phyloP scores from a whole-genome alignment of 2,113 vertebrate species.

The Cinclus mexicanus region DNA sequence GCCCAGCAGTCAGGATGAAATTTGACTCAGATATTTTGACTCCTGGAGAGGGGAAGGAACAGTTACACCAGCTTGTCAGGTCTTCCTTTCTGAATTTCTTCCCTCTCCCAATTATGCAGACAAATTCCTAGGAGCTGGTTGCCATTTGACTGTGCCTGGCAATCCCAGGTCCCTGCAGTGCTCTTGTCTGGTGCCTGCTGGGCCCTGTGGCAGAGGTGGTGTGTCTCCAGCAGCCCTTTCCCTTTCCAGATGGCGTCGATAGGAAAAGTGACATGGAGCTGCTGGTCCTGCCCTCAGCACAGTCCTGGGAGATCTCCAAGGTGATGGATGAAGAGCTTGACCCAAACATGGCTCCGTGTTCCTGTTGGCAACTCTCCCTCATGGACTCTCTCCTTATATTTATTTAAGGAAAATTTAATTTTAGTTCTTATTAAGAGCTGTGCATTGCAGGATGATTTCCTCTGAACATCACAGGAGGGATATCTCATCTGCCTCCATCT shows the following conservation, averaged over 20 bases:
- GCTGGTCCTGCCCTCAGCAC: neutral
- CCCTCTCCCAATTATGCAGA: neutral
- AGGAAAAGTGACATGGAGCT: neutral
- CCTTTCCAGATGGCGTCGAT: slow-evolving; percentile 55
- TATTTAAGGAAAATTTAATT: slow-evolving; percentile 46
- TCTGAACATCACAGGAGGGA: neutral
- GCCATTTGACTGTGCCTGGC: neutral
- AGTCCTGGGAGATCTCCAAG: neutral
- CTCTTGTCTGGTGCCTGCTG: neutral
- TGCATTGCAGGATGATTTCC: neutral
- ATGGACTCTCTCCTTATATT: slow-evolving; percentile 17
- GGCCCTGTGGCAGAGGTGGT: neutral
- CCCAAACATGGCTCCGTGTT: fast-evolving
- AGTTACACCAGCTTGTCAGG: neutral
- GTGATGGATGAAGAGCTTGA: neutral
- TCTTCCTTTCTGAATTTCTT: neutral
- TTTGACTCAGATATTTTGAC: neutral
- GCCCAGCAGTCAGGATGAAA: neutral
- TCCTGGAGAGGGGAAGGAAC: neutral
- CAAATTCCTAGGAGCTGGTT: neutral
- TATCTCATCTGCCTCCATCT: neutral
- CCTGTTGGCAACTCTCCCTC: neutral
- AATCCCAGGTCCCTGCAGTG: fast-evolving
- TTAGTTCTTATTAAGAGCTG: neutral
- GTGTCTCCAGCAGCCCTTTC: neutral